A percentile compares a stretch with the other conserved stretches of the same genome.
Conservation (phyloP, 2,888 invertebrate species). For the Platycnemis pennipes region DNA sequence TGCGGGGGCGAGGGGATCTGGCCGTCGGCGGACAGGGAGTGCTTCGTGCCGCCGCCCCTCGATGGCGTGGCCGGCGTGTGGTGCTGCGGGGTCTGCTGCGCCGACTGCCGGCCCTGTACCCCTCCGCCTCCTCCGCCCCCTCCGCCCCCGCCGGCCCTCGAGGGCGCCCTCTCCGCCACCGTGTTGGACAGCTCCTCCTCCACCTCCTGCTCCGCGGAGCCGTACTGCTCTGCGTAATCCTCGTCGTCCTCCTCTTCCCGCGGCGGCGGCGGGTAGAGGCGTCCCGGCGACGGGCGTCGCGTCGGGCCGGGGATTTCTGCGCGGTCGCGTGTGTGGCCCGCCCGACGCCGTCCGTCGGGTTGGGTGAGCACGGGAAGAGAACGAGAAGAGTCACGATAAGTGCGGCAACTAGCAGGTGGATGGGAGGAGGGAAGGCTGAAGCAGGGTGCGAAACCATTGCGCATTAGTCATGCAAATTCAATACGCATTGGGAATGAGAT, state of each 20-base stretch:
- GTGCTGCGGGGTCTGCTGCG: slow-evolving; percentile 15
- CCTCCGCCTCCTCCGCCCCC: slow-evolving; percentile 37
- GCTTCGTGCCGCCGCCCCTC: slow-evolving; percentile 11
- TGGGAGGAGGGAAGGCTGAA: too few relatives aligned
- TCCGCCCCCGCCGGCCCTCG: slow-evolving; percentile 31
- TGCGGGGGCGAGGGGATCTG: slow-evolving; percentile 48
- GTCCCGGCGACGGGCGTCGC: slow-evolving; percentile 81
- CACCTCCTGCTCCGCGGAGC: slow-evolving; percentile 87
- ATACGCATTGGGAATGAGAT: too few relatives aligned
- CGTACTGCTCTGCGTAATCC: slow-evolving; percentile 84
- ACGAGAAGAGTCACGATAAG: too few relatives aligned
- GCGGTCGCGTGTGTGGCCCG: background rate
- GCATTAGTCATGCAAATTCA: too few relatives aligned
- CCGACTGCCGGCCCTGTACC: slow-evolving; percentile 5
- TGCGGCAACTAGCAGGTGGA: too few relatives aligned
- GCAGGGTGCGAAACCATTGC: too few relatives aligned
- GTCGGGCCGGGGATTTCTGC: slow-evolving; percentile 90
- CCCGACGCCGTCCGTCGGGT: background rate
- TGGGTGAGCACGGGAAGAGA: background rate
- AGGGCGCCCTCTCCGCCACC: slow-evolving; percentile 77
- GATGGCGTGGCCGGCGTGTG: slow-evolving; percentile 22
- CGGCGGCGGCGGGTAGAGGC: slow-evolving; percentile 79
- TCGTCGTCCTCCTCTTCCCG: slow-evolving; percentile 77
- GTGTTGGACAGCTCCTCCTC: slow-evolving; percentile 81
- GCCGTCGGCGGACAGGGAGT: slow-evolving; percentile 40